These are phyloP conservation scores for Trichogramma dendrolimi DNA, from an alignment of 2,888 invertebrate species.

Conservation along the genomic window DNA sequence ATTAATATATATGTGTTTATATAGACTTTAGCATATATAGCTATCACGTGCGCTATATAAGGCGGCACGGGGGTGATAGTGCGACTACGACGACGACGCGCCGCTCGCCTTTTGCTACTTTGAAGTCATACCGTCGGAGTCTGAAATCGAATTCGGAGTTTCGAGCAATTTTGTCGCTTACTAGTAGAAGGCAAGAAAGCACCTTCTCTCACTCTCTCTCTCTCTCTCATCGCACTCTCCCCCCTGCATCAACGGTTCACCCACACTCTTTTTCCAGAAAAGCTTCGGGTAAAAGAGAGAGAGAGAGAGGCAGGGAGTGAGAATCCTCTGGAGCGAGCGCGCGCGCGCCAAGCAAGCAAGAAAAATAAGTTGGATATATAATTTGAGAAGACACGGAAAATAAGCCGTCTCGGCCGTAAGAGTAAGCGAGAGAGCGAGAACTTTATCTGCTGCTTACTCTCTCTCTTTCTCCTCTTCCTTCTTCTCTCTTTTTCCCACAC, in stretches of 20 bases:
- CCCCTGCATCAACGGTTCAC: neutral
- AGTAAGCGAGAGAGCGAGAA: conserved; percentile 2
- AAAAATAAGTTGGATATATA: conserved; percentile 43
- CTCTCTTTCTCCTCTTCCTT: conserved; percentile 1
- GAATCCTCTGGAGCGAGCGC: conserved; percentile 24
- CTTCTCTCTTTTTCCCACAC: neutral
- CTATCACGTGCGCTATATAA: no score
- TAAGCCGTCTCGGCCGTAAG: conserved; percentile 25
- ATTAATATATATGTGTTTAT: no score
- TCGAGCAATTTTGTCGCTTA: conserved; percentile 28
- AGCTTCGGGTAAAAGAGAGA: conserved; percentile 29
- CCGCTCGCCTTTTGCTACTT: conserved; percentile 10
- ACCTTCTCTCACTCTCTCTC: neutral
- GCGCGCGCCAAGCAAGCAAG: conserved; percentile 15
- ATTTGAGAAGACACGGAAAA: conserved; percentile 38
- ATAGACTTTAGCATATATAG: no score
- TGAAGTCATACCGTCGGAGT: conserved; percentile 27
- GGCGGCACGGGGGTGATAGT: no score
- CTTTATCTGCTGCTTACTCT: conserved; percentile 20
- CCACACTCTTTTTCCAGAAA: conserved; percentile 26
- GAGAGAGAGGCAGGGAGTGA: conserved; percentile 14
- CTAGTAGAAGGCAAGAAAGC: neutral
- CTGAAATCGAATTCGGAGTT: conserved; percentile 32
- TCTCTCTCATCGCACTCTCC: conserved; percentile 10
- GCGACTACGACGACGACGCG: conserved; percentile 1